These are phyloP conservation scores for Dromaius novaehollandiae DNA, from an alignment of 2,113 vertebrate species.

Conservation along the genomic window DNA sequence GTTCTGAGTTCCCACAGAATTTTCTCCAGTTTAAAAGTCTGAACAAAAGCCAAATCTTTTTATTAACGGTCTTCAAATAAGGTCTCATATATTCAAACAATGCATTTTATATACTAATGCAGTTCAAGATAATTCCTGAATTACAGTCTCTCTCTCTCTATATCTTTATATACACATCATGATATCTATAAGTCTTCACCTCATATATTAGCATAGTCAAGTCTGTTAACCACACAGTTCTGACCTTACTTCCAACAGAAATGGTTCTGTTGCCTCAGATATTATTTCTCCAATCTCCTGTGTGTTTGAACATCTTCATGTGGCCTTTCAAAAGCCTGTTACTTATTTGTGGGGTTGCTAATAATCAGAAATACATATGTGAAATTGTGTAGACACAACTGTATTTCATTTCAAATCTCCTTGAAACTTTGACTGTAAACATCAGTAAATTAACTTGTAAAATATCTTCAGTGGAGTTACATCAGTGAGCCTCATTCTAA, in stretches of 20 bases:
- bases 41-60: not conserved
- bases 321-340: not conserved
- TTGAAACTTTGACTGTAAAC: not conserved
- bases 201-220: not conserved
- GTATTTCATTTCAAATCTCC: not conserved
- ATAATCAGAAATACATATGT: not conserved
- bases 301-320: not conserved
- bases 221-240: not conserved
- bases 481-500: constrained; percentile 34
- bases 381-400: not conserved
- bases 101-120: not conserved
- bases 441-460: constrained; percentile 21
- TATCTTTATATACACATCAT: not conserved
- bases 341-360: not conserved
- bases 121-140: not conserved
- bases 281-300: not conserved
- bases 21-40: constrained; percentile 21
- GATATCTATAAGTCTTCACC: not conserved
- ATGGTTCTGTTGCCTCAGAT: not conserved
- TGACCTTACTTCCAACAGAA: not conserved
- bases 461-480: constrained; percentile 50
- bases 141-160: not conserved
- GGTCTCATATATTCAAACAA: not conserved
- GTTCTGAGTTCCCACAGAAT: not conserved
- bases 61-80: not conserved